Evolutionary conservation across 2,113 vertebrate genomes (phyloP), one percentile per base, ranked within the genome.

Genomic region (Melanerpes aurifrons): DNA sequence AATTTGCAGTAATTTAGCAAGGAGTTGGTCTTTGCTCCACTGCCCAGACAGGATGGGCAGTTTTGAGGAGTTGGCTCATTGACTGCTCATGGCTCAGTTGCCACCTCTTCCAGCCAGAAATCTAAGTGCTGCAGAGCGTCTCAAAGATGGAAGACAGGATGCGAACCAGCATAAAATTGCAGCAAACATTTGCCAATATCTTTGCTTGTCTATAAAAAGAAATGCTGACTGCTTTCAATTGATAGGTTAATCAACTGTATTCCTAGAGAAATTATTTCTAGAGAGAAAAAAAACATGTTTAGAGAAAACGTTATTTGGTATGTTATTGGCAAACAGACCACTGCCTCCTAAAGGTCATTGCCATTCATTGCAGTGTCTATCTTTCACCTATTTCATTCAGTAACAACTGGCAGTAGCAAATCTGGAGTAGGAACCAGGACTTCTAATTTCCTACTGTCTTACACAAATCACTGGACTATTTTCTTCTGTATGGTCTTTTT

Each of bases 11-110:
- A 74, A 66, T 56, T 43, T 82, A 61, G 4, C 25, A 66, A 62
- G 20, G 31, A 53, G 19, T 15, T 1, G 1, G 28, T 62, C 25
- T 54, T 75, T 0, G 0, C 11, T 57, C 20, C 22, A 7, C 17
- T 54, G 28, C 61, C 53, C 3, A 4, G 17, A 17, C 43, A 80
- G 31, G 17, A 50, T 32, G 15, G n/a, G n/a, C 15, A 78, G 5
- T 50, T 66, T 37, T 0, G 1, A 75, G 29, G 31, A 71, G 14
- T 24, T 1, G 0, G 25, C 31, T 86, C 50, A 40, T 22, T 0
- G 0, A 2, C 53, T 40, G 43, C 48, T 9, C n/a, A 24, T 32
- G 35, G 21, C 10, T 74, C 14, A 37, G 25, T 32, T 77, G 47
- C 37, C 13, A 9, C 15, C 17, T 18, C 16, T 81, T 77, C n/a